These are phyloP conservation scores for Cecropterus lyciades DNA, from an alignment of 1,140 invertebrate genomes.

Conservation along the genomic window DNA sequence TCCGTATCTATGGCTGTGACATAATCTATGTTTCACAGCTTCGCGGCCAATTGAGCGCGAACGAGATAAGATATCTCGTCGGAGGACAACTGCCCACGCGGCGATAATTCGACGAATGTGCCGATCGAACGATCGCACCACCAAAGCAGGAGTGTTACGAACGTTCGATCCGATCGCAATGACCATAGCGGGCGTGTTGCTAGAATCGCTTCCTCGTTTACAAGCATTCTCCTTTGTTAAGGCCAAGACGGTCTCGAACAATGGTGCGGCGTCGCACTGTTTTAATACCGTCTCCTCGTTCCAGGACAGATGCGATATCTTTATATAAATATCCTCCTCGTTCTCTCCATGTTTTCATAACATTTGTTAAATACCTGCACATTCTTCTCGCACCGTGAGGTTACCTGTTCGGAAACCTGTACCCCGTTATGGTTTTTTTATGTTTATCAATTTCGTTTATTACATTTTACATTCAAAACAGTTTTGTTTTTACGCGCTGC, in stretches of 20 bases:
- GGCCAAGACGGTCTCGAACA: slow-evolving; percentile 16
- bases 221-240: slow-evolving; percentile 26
- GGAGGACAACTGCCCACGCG: slow-evolving; percentile 31
- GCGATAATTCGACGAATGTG: slow-evolving; percentile 33
- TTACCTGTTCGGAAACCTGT: background rate
- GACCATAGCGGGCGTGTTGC: slow-evolving; percentile 30
- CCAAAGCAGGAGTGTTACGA: slow-evolving; percentile 15
- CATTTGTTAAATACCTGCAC: background rate
- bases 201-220: slow-evolving; percentile 33
- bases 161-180: slow-evolving; percentile 20
- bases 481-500: background rate
- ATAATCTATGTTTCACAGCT: slow-evolving; percentile 36
- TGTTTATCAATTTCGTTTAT: background rate
- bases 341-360: slow-evolving; percentile 1
- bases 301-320: slow-evolving; percentile 6
- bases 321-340: background rate
- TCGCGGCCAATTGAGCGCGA: slow-evolving; percentile 34
- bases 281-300: slow-evolving; percentile 7
- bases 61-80: slow-evolving; percentile 33
- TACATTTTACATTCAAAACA: background rate
- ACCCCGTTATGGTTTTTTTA: background rate
- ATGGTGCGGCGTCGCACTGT: slow-evolving; percentile 6
- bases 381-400: background rate
- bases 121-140: slow-evolving; percentile 24
- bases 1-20: slow-evolving; percentile 29